Evolutionary conservation across 37 sponge, comb jelly and placozoan species (phyloP).

Genomic region (Chondrilla cf. caribensis): DNA sequence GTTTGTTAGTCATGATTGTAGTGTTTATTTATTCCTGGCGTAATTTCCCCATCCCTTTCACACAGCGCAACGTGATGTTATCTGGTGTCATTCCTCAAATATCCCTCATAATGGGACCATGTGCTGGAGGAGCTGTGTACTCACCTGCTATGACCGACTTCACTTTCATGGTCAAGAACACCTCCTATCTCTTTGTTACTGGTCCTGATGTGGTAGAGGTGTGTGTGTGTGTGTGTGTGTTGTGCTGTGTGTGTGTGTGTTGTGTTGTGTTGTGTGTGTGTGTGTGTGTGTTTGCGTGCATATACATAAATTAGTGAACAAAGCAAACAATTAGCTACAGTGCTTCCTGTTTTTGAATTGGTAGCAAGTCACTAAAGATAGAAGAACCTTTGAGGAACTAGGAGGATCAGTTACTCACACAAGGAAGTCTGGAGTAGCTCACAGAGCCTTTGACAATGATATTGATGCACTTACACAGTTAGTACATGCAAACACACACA

Average conservation of each 20-base stretch:
- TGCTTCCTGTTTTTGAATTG: background rate
- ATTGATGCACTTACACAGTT: slow-evolving; percentile 83
- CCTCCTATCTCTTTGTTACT: slow-evolving; percentile 97
- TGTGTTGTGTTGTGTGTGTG: too few relatives aligned
- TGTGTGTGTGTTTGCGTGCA: too few relatives aligned
- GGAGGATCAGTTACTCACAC: slow-evolving; percentile 92
- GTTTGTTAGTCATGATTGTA: too few relatives aligned
- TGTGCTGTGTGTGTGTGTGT: too few relatives aligned
- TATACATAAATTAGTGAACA: too few relatives aligned
- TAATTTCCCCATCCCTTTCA: too few relatives aligned
- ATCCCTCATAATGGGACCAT: slow-evolving; percentile 97
- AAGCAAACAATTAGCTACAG: too few relatives aligned
- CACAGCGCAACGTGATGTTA: slow-evolving; percentile 86
- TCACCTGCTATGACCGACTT: slow-evolving; percentile 99
- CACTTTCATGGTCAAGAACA: slow-evolving; percentile 99
- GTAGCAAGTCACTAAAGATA: slow-evolving; percentile 88
- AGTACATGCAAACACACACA: slow-evolving; percentile 1
- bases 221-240: slow-evolving; percentile 1
- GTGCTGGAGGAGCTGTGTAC: slow-evolving; percentile 99
- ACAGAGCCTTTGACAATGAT: slow-evolving; percentile 91
- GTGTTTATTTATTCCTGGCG: too few relatives aligned
- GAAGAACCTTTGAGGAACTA: slow-evolving; percentile 86
- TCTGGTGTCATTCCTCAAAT: slow-evolving; percentile 98
- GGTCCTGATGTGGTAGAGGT: slow-evolving; percentile 99
- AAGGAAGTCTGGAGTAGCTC: slow-evolving; percentile 89